A percentile compares a stretch with the other conserved stretches of the same genome.
These are phyloP conservation scores for Ginglymostoma cirratum DNA, from an alignment of 2,113 vertebrate genomes.

Conservation along the genomic window DNA sequence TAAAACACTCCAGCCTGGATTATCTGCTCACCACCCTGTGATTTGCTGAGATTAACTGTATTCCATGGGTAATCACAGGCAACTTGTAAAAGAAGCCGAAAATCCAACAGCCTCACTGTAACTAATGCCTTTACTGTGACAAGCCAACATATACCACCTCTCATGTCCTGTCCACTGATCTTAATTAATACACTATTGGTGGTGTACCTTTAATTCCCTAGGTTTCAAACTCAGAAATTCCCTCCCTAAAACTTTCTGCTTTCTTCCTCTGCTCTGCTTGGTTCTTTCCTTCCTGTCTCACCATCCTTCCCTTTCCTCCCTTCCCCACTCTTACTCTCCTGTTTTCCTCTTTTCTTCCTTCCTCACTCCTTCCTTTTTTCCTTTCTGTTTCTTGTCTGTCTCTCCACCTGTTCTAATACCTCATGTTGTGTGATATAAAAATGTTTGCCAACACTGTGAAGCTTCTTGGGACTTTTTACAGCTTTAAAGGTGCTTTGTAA, in stretches of 20 bases:
- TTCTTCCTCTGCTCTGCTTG: too few species aligned
- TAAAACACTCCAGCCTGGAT: neutral
- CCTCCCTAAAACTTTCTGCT: neutral
- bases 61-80: neutral
- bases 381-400: neutral
- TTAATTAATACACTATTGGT: neutral
- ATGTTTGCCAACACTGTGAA: neutral
- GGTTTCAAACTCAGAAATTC: neutral
- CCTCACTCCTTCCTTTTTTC: neutral
- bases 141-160: neutral
- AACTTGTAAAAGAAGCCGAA: neutral
- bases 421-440: neutral
- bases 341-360: too few species aligned
- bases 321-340: neutral
- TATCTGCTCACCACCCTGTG: neutral
- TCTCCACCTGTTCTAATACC: neutral
- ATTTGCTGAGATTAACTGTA: neutral
- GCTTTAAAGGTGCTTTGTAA: neutral
- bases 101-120: neutral
- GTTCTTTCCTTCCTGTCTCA: too few species aligned
- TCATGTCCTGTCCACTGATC: neutral
- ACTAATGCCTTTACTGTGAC: neutral
- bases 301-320: neutral
- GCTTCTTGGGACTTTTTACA: neutral
- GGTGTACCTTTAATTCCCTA: neutral